Percentiles rank a stretch among this genome's conserved stretches.
Conservation (phyloP, 2,888 invertebrate species). For the Carterocephalus palaemon region DNA sequence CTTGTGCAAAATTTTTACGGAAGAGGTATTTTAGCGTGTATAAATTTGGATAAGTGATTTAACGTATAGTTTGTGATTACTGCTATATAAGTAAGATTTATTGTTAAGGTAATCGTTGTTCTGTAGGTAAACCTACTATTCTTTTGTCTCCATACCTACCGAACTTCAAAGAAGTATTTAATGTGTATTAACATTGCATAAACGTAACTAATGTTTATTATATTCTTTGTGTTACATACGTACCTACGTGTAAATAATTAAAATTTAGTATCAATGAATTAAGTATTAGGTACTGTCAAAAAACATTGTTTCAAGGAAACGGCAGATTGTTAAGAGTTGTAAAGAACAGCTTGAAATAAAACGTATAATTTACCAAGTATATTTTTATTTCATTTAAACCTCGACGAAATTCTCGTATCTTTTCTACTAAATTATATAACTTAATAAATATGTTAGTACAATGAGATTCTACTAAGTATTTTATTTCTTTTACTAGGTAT, state of each 20-base stretch:
- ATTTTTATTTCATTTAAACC: slow-evolving; percentile 28
- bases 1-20: slow-evolving; percentile 32
- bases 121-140: slow-evolving; percentile 42
- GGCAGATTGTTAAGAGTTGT: slow-evolving; percentile 70
- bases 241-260: slow-evolving; percentile 31
- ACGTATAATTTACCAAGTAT: slow-evolving; percentile 55
- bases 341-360: slow-evolving; percentile 71
- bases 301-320: slow-evolving; percentile 69
- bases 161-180: slow-evolving; percentile 69
- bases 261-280: slow-evolving; percentile 57
- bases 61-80: slow-evolving; percentile 15
- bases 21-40: slow-evolving; percentile 24
- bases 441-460: too few relatives aligned
- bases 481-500: too few relatives aligned
- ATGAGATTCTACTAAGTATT: too few relatives aligned
- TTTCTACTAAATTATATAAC: too few relatives aligned
- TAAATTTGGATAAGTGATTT: slow-evolving; percentile 21
- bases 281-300: slow-evolving; percentile 43
- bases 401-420: neutral
- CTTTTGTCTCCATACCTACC: slow-evolving; percentile 31
- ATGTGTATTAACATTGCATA: slow-evolving; percentile 41
- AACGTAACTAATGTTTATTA: slow-evolving; percentile 44
- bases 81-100: slow-evolving; percentile 8
- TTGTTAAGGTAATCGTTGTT: slow-evolving; percentile 27
- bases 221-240: slow-evolving; percentile 28